Percentiles rank a stretch among this genome's conserved stretches.
Evolutionary conservation across 1,140 invertebrate species (phyloP).

Genomic region (Antheraea mylitta): DNA sequence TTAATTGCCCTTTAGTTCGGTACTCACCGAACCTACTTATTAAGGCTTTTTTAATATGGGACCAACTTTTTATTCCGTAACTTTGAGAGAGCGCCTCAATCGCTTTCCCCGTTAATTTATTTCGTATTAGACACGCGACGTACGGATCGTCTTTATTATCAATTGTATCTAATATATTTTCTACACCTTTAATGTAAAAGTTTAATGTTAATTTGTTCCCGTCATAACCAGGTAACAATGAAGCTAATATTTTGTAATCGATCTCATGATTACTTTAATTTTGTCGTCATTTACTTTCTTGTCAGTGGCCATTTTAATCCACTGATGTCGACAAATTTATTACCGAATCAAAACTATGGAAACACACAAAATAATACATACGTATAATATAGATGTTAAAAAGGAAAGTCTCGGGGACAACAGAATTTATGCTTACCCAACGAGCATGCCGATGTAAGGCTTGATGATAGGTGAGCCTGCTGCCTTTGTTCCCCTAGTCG

Average conservation of each 20-base stretch:
- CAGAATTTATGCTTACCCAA: no score
- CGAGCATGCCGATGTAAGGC: no score
- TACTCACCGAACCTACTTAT: conserved; percentile 11
- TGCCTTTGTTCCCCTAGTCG: no score
- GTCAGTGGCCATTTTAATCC: conserved; percentile 1
- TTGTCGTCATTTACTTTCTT: not conserved
- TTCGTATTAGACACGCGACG: no score
- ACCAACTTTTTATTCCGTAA: not conserved
- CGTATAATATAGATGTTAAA: no score
- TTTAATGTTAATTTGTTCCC: not conserved
- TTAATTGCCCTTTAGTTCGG: conserved; percentile 9
- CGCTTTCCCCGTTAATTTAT: no score
- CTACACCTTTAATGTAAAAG: no score
- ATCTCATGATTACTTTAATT: not conserved
- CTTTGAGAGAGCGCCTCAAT: conserved; percentile 8
- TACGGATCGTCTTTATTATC: conserved; percentile 2
- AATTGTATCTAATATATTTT: conserved; percentile 6
- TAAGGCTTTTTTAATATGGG: conserved; percentile 1
- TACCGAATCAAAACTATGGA: no score
- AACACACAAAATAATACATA: no score
- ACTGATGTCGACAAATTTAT: no score
- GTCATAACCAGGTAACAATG: not conserved
- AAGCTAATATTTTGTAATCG: not conserved
- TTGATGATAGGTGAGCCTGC: no score
- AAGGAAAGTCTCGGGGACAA: no score